Base-by-base conservation (phyloP, 1,140 invertebrate species). In the Steinernema khuongi region DNA sequence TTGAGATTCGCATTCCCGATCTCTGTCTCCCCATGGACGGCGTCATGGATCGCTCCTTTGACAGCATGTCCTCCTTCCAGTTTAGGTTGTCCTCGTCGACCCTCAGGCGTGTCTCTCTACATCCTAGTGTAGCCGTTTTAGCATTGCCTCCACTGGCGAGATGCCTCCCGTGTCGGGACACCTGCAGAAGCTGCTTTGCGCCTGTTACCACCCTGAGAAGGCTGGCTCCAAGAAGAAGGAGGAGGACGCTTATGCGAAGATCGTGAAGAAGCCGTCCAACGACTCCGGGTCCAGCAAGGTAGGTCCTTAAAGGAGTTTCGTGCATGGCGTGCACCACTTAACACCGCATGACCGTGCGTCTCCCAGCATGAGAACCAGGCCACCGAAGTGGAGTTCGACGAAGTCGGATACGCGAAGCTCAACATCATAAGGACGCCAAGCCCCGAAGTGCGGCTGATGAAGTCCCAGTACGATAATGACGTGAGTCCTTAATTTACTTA, bases 41-140 rank as follows among this genome's bases (percentile, higher is more conserved):
- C 50, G 50, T 22, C 14, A 60, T 60, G 50, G 50, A 60, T 60
- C 50, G 50, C 19, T 60, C 50, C 50, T 60, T 60, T 60, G 50
- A 60, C 26, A 60, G 50, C 50, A 60, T 60, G 50, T 60, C 50
- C 7, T 60, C 50, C 14, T 60, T 60, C 50, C 14, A 60, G 11
- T 60, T 60, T 60, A 60, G 50, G 50, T 60, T 60, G n/a, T 11
- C n/a, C n/a, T 22, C 50, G 4, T 60, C 50, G 19, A 4, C 22
- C 26, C 22, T 22, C 26, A n/a, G n/a, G n/a, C 50, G 26, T 17
- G 26, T 41, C 36, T 41, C 36, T 7, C 36, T n/a, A 11, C 7
- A 41, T 11, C 36, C 36, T 41, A 41, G n/a, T 11, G 7, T 22
- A n/a, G 14, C 50, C 22, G 19, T 26, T 60, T 60, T 26, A 60